Percentiles rank a stretch among this genome's conserved stretches.
phyloP scores from a whole-genome alignment of 2,113 vertebrate genomes.

The Hippocampus guttulatus region DNA sequence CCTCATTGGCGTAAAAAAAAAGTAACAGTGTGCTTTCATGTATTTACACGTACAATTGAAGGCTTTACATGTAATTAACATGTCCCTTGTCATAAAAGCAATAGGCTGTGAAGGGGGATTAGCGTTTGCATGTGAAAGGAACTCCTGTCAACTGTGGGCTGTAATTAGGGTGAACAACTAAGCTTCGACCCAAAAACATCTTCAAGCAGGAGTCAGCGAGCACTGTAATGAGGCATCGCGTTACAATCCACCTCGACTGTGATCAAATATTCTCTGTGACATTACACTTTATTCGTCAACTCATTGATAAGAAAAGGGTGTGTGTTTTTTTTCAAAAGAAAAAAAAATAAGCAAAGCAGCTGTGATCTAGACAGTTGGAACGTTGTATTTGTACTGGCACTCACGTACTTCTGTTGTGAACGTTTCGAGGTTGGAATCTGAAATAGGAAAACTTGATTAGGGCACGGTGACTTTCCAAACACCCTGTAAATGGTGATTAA shows the following conservation, averaged over 20 bases:
- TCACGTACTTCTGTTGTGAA: too few species aligned
- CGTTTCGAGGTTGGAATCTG: too few species aligned
- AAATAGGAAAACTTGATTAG: too few species aligned
- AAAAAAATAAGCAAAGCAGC: not conserved
- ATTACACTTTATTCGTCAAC: constrained; percentile 16
- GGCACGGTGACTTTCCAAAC: too few species aligned
- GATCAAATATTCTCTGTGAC: constrained; percentile 33
- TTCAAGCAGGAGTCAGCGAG: constrained; percentile 43
- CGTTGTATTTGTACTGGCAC: too few species aligned
- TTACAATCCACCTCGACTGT: constrained; percentile 18
- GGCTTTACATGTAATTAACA: constrained; percentile 62
- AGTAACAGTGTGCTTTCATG: constrained; percentile 46
- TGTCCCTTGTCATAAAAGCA: constrained; percentile 55
- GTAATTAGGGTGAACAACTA: constrained; percentile 63
- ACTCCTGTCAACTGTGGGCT: constrained; percentile 54
- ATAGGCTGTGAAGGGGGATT: constrained; percentile 56
- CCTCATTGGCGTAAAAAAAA: constrained; percentile 23
- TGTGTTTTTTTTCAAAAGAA: not conserved
- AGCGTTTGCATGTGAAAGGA: constrained; percentile 59
- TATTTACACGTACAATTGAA: constrained; percentile 49
- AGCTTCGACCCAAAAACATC: constrained; percentile 55
- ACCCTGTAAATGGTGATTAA: too few species aligned
- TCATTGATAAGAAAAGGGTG: constrained; percentile 19
- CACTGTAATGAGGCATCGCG: constrained; percentile 49
- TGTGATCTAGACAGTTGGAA: too few species aligned